Base-by-base conservation (phyloP, 2,888 invertebrate genomes). In the Philonicus albiceps region DNA sequence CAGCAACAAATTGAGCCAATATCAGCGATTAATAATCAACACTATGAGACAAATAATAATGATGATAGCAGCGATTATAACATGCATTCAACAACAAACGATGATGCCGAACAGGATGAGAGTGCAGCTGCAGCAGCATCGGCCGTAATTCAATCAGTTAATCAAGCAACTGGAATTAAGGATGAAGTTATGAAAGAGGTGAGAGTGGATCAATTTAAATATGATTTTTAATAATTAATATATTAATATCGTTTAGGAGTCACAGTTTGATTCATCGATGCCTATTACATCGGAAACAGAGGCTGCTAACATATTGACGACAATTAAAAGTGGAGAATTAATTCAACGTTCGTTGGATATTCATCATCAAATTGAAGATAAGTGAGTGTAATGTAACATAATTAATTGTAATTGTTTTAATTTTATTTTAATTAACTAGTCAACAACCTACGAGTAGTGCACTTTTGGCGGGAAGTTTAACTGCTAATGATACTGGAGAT, bases 281-380 rank as follows among this genome's bases (percentile, higher is more conserved):
- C 90, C 91, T 34, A 91, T 89, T 27, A 87, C 89, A 87, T 91
- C 91, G 0, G 91, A 92, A 87, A 91, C 91, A 4, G 92, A 91
- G 88, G 92, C 91, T 11, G 92, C 92, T 3, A 91, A 90, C 80
- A 91, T 91, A 86, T 88, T 92, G 37, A 91, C 92, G 3, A 91
- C 90, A 11, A 92, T 92, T 11, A 92, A 91, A 88, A 90, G 91
- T 31, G 90, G 90, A 1, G 91, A 91, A 75, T 85, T 89, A 75
- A 86, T 89, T 40, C 75, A 87, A 22, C 30, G 80, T n/a, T 7
- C 87, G 3, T 27, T 80, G 30, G 80, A 80, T 22, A 73, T 84
- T 8, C 84, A 84, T 19, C 80, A 73, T n/a, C 55, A 73, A 64
- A 64, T 74, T 2, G 80, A 86, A 37, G 86, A 80, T 0, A 80